Percentiles rank a stretch among this genome's conserved stretches.
Evolutionary conservation across 2,113 vertebrate species (phyloP).

Genomic region (Cololabis saira): DNA sequence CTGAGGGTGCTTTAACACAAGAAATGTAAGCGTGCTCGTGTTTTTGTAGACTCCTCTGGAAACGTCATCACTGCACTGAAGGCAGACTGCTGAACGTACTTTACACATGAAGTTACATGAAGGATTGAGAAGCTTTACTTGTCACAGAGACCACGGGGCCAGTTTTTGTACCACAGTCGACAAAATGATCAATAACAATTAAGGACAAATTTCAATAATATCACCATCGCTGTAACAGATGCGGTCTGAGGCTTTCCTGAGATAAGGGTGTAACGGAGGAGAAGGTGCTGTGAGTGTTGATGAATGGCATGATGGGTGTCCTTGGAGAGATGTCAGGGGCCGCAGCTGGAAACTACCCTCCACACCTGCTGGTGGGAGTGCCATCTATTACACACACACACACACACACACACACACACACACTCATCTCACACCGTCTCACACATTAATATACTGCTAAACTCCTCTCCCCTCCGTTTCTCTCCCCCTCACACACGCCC

Average conservation of each 20-base stretch:
- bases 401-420: constrained; percentile 3
- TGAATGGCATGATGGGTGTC: constrained; percentile 36
- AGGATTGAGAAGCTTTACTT: no score
- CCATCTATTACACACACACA: constrained; percentile 10
- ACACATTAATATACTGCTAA: not conserved
- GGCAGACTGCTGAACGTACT: no score
- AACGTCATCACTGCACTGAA: no score
- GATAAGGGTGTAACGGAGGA: not conserved
- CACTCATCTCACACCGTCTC: not conserved
- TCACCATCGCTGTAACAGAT: not conserved
- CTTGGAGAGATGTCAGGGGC: constrained; percentile 53
- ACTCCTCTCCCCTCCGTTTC: not conserved
- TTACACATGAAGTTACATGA: no score
- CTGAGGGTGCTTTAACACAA: no score
- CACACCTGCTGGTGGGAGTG: constrained; percentile 73
- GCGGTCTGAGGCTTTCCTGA: not conserved
- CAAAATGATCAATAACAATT: not conserved
- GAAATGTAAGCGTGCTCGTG: no score
- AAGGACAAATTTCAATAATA: not conserved
- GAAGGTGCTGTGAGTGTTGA: constrained; percentile 26
- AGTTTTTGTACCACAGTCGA: no score
- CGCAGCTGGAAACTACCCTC: constrained; percentile 57
- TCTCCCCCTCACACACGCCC: constrained; percentile 3
- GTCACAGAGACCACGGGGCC: no score
- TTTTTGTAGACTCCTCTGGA: no score